These are phyloP conservation scores for Pangasianodon gigas DNA, from an alignment of 2,113 vertebrate species.

Conservation along the genomic window DNA sequence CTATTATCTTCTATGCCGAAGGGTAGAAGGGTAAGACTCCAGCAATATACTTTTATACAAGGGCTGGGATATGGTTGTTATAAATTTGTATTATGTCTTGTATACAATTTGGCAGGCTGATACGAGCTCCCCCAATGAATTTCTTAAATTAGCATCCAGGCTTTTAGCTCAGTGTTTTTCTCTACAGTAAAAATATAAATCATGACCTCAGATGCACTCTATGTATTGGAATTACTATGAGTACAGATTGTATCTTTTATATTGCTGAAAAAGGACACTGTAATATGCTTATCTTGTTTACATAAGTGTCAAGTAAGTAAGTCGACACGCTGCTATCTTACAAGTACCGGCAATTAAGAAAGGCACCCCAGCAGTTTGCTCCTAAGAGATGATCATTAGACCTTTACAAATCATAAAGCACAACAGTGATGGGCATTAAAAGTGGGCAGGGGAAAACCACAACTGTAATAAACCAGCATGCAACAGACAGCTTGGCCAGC, in stretches of 20 bases:
- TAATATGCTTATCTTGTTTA: not conserved
- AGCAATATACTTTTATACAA: not conserved
- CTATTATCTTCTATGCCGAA: not conserved
- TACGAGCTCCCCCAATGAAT: not conserved
- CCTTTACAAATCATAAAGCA: not conserved
- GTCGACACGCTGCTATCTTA: not conserved
- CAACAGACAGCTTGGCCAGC: not conserved
- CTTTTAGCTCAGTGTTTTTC: not conserved
- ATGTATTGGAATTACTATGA: not conserved
- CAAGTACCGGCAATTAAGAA: not conserved
- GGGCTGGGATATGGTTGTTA: not conserved
- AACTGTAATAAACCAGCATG: slow-evolving; percentile 30
- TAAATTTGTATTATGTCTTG: not conserved
- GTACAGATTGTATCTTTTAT: not conserved
- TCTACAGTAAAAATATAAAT: not conserved
- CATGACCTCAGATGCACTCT: not conserved
- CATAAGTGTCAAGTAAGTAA: not conserved
- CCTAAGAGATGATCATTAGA: not conserved
- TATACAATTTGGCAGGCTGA: not conserved
- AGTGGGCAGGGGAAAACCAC: not conserved
- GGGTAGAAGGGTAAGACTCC: not conserved
- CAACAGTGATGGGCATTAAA: not conserved
- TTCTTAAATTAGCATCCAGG: not conserved
- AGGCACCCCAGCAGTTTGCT: not conserved
- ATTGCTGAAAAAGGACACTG: not conserved